These are phyloP conservation scores for Chrysodeixis includens DNA, from an alignment of 2,888 invertebrate genomes.

Conservation along the genomic window DNA sequence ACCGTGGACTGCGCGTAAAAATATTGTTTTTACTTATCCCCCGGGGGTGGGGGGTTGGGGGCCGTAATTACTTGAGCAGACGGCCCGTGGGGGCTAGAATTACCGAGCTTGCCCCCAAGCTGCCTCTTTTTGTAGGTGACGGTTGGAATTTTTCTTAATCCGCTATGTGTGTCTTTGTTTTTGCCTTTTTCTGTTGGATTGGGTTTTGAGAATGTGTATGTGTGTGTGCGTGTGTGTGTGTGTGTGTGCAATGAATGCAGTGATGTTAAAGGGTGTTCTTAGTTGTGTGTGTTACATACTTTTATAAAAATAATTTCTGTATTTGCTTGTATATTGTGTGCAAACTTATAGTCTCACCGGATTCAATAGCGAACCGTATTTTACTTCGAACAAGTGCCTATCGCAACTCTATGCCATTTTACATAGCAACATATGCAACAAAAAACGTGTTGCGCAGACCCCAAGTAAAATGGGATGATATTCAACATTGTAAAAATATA, in stretches of 20 bases:
- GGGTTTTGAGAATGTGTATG: slow-evolving; percentile 33
- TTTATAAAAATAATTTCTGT: too few species aligned
- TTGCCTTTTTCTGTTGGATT: slow-evolving; percentile 41
- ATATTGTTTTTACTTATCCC: slow-evolving; percentile 89
- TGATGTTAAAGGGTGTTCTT: too few species aligned
- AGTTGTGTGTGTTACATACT: too few species aligned
- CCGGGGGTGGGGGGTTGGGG: slow-evolving; percentile 66
- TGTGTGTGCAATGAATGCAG: background rate
- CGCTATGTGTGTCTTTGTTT: slow-evolving; percentile 53
- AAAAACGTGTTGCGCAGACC: too few species aligned
- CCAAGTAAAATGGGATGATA: too few species aligned
- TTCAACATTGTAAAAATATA: background rate
- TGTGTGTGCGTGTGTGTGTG: background rate
- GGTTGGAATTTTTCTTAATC: slow-evolving; percentile 80
- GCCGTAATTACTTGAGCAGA: slow-evolving; percentile 87
- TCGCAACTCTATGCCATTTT: too few species aligned
- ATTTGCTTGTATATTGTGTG: too few species aligned
- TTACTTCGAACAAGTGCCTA: too few species aligned
- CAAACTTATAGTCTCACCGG: too few species aligned
- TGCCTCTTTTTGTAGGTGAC: slow-evolving; percentile 78
- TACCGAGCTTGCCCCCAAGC: slow-evolving; percentile 74
- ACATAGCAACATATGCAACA: too few species aligned
- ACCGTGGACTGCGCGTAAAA: slow-evolving; percentile 84
- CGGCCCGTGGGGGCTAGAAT: slow-evolving; percentile 79
- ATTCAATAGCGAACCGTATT: too few species aligned